Evolutionary conservation across 2,797 vertebrate genomes (phyloP), one percentile per base, ranked within the genome.

Genomic region (Epinephelus awoara): DNA sequence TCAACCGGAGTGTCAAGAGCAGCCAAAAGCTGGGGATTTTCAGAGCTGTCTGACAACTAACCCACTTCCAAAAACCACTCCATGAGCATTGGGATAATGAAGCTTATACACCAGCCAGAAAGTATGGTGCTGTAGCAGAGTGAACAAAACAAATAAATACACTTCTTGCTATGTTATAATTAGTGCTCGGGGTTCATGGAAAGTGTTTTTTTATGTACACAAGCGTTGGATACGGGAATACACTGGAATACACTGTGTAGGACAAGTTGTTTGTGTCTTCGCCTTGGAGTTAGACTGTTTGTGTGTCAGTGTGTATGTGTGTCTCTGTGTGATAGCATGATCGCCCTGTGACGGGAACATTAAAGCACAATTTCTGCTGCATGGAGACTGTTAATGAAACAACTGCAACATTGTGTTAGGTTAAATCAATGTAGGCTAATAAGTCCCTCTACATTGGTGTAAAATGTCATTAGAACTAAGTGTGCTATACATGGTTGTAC

Each of bases 1-100:
- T 97, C 97, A 98, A 95, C 96, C 90, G 92, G 96, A 96, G 96
- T 97, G 96, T 97, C 97, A 98, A 92, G 93, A 85, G 95, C 96
- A 95, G 96, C 94, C 95, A 96, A 97, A 94, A 96, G 95, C 93
- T 91, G 94, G 93, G 94, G 95, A 96, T 97, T 97, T 97, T 96
- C 95, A 92, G 89, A 95, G 95, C 89, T 93, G 93, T 90, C 93
- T 96, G 96, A 96, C 94, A 96, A 96, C 95, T 95, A 95, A 94
- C 93, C 92, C 94, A 95, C 90, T 96, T 98, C 95, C 94, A 95
- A 96, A 94, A 96, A 68, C 89, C 93, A 94, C 94, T 96, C 95
- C 93, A 95, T 96, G 96, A 95, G 96, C 94, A 91, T 87, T 80
- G 95, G 95, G 94, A 94, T 97, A 85, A 97, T 96, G 95, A 97